Conservation (phyloP, 2,113 vertebrate genomes). For the Brachirus orientalis region DNA sequence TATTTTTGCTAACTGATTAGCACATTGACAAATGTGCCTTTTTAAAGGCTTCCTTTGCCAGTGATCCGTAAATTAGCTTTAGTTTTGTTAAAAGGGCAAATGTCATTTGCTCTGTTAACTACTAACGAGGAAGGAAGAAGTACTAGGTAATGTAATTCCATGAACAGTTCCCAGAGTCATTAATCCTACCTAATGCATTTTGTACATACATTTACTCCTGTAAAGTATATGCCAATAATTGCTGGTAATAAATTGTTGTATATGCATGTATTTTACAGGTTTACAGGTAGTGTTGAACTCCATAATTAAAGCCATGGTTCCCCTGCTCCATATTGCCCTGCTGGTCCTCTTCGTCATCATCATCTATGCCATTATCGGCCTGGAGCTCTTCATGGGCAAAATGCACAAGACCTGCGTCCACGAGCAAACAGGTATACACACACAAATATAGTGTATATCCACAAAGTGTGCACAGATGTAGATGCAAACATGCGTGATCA, state of each 20-base stretch:
- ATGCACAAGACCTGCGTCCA: slow-evolving; percentile 97
- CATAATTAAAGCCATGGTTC: slow-evolving; percentile 99
- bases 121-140: too few species aligned
- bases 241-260: background rate
- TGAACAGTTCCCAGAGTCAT: too few species aligned
- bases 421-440: slow-evolving; percentile 79
- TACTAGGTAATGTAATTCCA: too few species aligned
- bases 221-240: too few species aligned
- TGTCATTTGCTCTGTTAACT: too few species aligned
- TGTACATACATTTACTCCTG: too few species aligned
- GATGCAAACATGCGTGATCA: slow-evolving; percentile 29
- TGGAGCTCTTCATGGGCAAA: slow-evolving; percentile 99
- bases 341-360: slow-evolving; percentile 99
- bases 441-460: background rate
- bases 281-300: slow-evolving; percentile 99
- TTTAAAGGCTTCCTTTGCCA: too few species aligned
- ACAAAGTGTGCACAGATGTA: slow-evolving; percentile 22
- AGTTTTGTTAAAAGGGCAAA: too few species aligned
- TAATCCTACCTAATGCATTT: too few species aligned
- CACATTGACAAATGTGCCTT: too few species aligned
- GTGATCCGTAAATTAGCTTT: background rate
- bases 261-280: slow-evolving; percentile 78
- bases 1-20: slow-evolving; percentile 26
- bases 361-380: slow-evolving; percentile 98
- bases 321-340: slow-evolving; percentile 96